Evolutionary conservation across 2,888 invertebrate genomes (phyloP).

Genomic region (Sinohyriopsis cumingii): DNA sequence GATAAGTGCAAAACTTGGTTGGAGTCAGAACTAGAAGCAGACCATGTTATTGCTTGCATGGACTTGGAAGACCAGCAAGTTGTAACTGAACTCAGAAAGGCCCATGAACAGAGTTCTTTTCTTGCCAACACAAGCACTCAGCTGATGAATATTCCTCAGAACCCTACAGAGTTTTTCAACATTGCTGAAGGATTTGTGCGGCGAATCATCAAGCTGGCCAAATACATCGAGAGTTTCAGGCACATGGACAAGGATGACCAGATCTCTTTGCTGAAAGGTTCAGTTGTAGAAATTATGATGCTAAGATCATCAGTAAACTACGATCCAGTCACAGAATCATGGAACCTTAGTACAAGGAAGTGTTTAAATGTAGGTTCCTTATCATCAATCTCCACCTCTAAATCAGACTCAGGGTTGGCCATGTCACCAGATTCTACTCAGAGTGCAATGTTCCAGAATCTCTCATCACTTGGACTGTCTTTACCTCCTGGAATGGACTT

Average conservation of each 20-base stretch:
- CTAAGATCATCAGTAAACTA: conserved; percentile 66
- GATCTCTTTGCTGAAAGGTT: conserved; percentile 77
- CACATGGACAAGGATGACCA: conserved; percentile 96
- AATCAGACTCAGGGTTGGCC: conserved; percentile 1
- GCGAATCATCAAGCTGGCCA: conserved; percentile 82
- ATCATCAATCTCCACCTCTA: conserved; percentile 4
- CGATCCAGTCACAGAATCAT: conserved; percentile 56
- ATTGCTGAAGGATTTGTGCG: conserved; percentile 66
- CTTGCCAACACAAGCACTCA: conserved; percentile 50
- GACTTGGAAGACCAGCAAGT: conserved; percentile 33
- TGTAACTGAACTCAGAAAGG: conserved; percentile 46
- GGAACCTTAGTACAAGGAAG: conserved; percentile 55
- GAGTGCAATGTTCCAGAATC: not conserved
- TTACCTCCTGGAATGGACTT: too few species aligned
- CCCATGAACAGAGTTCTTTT: conserved; percentile 54
- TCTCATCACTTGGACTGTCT: too few species aligned
- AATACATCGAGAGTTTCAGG: conserved; percentile 85
- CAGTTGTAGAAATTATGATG: conserved; percentile 68
- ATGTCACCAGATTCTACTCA: not conserved
- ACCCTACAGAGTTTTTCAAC: conserved; percentile 63
- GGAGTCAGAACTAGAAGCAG: conserved; percentile 37
- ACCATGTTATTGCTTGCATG: conserved; percentile 33
- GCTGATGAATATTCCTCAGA: conserved; percentile 44
- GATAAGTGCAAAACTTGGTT: conserved; percentile 35
- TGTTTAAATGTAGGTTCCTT: conserved; percentile 24